Evolutionary conservation across 1,140 invertebrate genomes (phyloP), one percentile per base, ranked within the genome.

Genomic region (Palaemon carinicauda): DNA sequence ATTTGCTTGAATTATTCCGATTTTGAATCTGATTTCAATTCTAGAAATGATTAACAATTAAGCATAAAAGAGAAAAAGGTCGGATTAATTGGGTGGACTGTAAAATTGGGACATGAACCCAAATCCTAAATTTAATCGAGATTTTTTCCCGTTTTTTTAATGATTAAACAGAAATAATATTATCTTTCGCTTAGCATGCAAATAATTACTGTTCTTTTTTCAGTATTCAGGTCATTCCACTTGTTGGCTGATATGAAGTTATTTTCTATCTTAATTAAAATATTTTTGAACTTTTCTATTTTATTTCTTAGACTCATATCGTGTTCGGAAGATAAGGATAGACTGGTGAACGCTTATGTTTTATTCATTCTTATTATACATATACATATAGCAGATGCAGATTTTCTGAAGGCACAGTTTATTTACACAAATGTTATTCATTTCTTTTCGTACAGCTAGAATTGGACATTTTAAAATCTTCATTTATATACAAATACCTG

Each of bases 301-400:
- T 31, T 21, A 19, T 69, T 69, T 80, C 41, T 24, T 29, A 31
- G 53, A 77, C 33, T 17, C 33, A 33, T 41, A 86, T 86, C 84
- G 84, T 86, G 84, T 60, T 86, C 84, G 84, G 84, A 86, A 80
- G 84, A 79, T 86, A 86, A 86, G 84, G 84, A 86, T 86, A 86
- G 84, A 86, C 84, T 86, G 84, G 80, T 86, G 56, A 86, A 80
- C 84, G 78, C 84, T 41, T 80, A 86, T 86, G 80, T 80, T 54
- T 74, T 86, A 80, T 86, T 86, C 80, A 80, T 86, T 86, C 83
- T 86, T 80, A 86, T 86, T 21, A 33, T 86, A 86, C 84, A 86
- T 69, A 69, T 80, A 86, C 78, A 84, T 65, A 29, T 83, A 75
- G 71, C 82, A 84, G 77, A 80, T 31, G 29, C 24, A 60, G 24